phyloP scores from a whole-genome alignment of 2,797 vertebrate species.

The Propithecus perrieri region DNA sequence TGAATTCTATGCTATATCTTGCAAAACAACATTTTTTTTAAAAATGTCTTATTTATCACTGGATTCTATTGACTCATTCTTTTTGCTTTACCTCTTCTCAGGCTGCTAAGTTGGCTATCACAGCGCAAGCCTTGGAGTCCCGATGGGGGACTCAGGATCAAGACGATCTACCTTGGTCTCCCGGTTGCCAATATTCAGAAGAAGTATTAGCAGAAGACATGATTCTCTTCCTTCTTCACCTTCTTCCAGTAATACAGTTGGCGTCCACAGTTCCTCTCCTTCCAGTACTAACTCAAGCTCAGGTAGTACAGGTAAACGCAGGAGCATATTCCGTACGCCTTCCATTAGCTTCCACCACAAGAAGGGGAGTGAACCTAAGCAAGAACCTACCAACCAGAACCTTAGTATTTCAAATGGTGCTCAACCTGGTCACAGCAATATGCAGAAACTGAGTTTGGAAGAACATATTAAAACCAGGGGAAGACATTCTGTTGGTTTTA shows the following conservation, averaged over 20 bases:
- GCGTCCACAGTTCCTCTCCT: conserved; percentile 95
- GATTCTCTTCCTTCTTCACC: conserved; percentile 98
- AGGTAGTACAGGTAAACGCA: conserved; percentile 95
- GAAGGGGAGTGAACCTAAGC: conserved; percentile 88
- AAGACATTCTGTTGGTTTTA: conserved; percentile 93
- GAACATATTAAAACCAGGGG: conserved; percentile 89
- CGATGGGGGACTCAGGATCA: conserved; percentile 96
- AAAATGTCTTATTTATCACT: background rate
- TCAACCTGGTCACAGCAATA: conserved; percentile 83
- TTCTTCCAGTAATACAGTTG: conserved; percentile 92
- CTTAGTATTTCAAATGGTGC: conserved; percentile 85
- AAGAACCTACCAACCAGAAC: conserved; percentile 85
- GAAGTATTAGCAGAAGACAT: conserved; percentile 92
- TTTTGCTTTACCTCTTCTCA: conserved; percentile 59
- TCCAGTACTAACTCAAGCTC: conserved; percentile 99
- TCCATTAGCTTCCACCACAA: conserved; percentile 95
- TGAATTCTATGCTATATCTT: background rate
- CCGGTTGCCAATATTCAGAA: conserved; percentile 97
- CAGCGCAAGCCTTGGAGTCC: conserved; percentile 75
- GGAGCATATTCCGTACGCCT: conserved; percentile 96
- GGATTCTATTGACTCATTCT: conserved; percentile 71
- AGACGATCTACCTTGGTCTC: conserved; percentile 96
- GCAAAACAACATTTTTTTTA: background rate
- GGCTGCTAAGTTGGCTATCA: conserved; percentile 75
- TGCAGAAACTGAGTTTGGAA: conserved; percentile 84